Conservation (phyloP, 2,888 invertebrate species). For the Caenorhabditis imperialis region DNA sequence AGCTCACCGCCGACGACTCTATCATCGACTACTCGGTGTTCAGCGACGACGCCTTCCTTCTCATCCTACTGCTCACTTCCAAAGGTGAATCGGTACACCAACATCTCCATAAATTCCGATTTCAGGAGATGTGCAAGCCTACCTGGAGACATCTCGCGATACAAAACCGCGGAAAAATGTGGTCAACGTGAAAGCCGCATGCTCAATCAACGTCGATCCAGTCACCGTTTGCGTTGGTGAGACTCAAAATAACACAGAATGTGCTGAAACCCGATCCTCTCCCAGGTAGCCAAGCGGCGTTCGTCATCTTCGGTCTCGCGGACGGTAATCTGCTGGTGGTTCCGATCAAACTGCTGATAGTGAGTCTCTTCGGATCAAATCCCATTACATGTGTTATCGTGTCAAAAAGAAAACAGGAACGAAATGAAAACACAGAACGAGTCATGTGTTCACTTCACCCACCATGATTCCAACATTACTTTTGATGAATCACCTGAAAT, state of each 20-base stretch:
- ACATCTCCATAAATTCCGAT: no score
- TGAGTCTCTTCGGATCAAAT: conserved; percentile 38
- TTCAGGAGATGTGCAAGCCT: conserved; percentile 60
- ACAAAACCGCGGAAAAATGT: conserved; percentile 54
- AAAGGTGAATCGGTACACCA: no score
- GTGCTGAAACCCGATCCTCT: conserved; percentile 4
- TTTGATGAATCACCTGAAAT: conserved; percentile 23
- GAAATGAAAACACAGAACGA: conserved; percentile 5
- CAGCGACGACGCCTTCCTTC: conserved; percentile 70
- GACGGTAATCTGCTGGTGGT: conserved; percentile 68
- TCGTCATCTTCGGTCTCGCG: conserved; percentile 65
- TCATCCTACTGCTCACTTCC: conserved; percentile 69
- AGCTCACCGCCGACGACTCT: conserved; percentile 60
- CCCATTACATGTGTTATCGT: conserved; percentile 33
- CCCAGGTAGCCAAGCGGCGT: conserved; percentile 61
- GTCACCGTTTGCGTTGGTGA: conserved; percentile 54
- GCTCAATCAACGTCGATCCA: conserved; percentile 24
- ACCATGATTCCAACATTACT: conserved; percentile 17
- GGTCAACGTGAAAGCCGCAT: conserved; percentile 44
- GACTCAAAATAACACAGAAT: not conserved
- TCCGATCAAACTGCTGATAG: conserved; percentile 64
- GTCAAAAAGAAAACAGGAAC: conserved; percentile 25
- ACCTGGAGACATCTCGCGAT: conserved; percentile 57
- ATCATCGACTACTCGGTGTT: conserved; percentile 66
- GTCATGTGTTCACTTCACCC: conserved; percentile 34